Base-by-base conservation (phyloP, 2,797 vertebrate species). In the Pitangus sulphuratus region DNA sequence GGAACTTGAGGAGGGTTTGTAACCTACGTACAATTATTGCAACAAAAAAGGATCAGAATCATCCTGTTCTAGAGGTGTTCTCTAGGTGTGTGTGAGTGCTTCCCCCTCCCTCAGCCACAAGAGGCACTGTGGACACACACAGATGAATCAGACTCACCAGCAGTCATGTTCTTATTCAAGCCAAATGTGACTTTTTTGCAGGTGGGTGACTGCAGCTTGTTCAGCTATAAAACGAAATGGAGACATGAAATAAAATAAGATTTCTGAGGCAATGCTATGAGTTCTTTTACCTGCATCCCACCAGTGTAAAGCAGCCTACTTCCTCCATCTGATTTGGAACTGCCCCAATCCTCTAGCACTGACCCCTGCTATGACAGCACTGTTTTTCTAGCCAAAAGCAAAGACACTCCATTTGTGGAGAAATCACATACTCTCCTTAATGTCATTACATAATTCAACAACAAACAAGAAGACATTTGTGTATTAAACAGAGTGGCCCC, bases 101-200 rank as follows among this genome's bases (percentile, higher is more conserved):
- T 71, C 19, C 31, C 54, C 18, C 20, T 61, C 62, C 44, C 33
- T 50, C 2, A 4, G 62, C 39, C 68, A n/a, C 28, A 58, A 48
- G 35, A 75, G 19, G 21, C 8, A 31, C 9, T 25, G 39, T 47
- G 47, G 47, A 51, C 40, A 82, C 11, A 39, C 12, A 48, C 19
- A 61, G 28, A 44, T 2, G 1, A 4, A 50, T 14, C 6, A 66
- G n/a, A 91, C 98, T 96, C 94, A 99, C 99, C 99, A 19, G 99
- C 97, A 0, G 99, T 99, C 97, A 97, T 99, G 90, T 99, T 99
- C 88, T 99, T 99, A 97, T 98, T 99, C 75, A 99, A 97, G 18
- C 99, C 99, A 74, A 99, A 99, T 0, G 98, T 99, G 86, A 99
- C 99, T 92, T 99, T 99, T 98, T 99, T 99, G 60, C 98, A 98